Base-by-base conservation (phyloP, 2,888 invertebrate species). In the Hylaea fasciaria region DNA sequence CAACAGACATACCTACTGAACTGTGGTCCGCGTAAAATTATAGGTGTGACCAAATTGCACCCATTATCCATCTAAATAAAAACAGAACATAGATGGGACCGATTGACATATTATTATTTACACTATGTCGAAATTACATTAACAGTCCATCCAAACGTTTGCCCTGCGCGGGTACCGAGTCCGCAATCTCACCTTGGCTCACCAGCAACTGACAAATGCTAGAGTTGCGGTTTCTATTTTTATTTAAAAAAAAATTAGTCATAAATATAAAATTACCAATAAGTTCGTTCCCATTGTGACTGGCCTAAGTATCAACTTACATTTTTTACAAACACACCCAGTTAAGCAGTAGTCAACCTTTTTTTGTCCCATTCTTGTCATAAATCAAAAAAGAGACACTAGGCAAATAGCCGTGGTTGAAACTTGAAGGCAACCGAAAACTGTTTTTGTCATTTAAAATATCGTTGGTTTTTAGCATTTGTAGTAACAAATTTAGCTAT, bases 311-410 rank as follows among this genome's bases (percentile, higher is more conserved):
- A 39, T 51, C 47, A 52, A 32, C 44, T 43, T 39, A 48, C 48
- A 40, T 17, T 35, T 62, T 54, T 49, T 49, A 45, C 41, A 45
- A 56, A 44, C 43, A 40, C 22, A 56, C 47, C 47, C 37, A 46
- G 45, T 51, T 55, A 9, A 50, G 50, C 45, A 50, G 29, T 52
- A 37, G 50, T 56, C 41, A 28, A 43, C 41, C 28, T 14, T 48
- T 59, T 53, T 48, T 53, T 58, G 52, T 59, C 28, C 39, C 37
- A 14, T 52, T 49, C 53, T 16, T 53, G 49, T 62, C 62, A 50
- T 62, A 54, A 62, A 62, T 62, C 54, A 57, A 53, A 61, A 48
- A 57, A 35, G 45, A 45, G 62, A 57, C 40, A 11, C 14, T 41
- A 32, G 16, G 39, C 40, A 56, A 62, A 49, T 41, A 53, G 50